Conservation (phyloP, 2,888 invertebrate species). For the Dendrolimus houi region DNA sequence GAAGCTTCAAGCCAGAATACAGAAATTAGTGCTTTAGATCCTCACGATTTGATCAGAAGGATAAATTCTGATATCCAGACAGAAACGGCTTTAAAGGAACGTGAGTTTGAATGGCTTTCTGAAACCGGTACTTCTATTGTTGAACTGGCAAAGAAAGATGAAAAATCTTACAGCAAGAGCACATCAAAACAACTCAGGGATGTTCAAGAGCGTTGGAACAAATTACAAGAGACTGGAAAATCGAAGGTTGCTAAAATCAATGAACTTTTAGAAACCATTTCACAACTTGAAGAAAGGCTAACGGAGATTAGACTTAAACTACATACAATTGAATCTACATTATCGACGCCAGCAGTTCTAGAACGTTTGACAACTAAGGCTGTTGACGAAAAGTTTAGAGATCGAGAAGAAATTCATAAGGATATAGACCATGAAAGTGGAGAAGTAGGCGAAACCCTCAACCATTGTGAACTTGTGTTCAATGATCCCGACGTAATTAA, state of each 20-base stretch:
- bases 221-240: conserved; percentile 79
- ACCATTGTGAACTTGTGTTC: conserved; percentile 85
- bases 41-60: conserved; percentile 83
- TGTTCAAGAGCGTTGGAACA: conserved; percentile 81
- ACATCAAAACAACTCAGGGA: conserved; percentile 77
- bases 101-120: conserved; percentile 86
- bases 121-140: conserved; percentile 81
- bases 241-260: conserved; percentile 82
- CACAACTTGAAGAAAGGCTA: conserved; percentile 82
- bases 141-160: conserved; percentile 79
- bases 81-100: conserved; percentile 84
- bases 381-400: conserved; percentile 81
- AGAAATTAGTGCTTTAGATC: conserved; percentile 75
- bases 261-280: conserved; percentile 82
- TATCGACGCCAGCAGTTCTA: conserved; percentile 81
- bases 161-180: conserved; percentile 63
- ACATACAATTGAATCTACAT: conserved; percentile 81
- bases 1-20: conserved; percentile 74
- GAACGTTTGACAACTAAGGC: conserved; percentile 79
- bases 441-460: conserved; percentile 86
- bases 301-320: conserved; percentile 84
- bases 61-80: conserved; percentile 85
- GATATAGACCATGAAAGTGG: conserved; percentile 86
- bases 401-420: conserved; percentile 84
- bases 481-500: conserved; percentile 85